These are phyloP conservation scores for Crematogaster levior DNA, from an alignment of 2,888 invertebrate genomes.

Conservation along the genomic window DNA sequence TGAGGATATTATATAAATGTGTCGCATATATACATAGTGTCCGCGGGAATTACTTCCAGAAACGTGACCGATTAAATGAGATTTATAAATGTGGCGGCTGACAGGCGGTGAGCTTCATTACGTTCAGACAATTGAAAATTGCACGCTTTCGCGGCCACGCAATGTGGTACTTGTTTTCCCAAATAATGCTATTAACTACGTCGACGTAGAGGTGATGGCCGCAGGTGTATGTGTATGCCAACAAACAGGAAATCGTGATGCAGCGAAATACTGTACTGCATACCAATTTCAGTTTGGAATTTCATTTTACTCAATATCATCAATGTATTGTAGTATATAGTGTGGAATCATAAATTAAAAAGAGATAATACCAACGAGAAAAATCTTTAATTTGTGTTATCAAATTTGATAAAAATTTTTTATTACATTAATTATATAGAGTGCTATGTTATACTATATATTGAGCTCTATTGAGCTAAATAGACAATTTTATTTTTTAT, in stretches of 20 bases:
- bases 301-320: slow-evolving; percentile 21
- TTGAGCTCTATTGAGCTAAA: neutral
- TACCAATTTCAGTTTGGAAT: slow-evolving; percentile 34
- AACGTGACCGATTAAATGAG: slow-evolving; percentile 53
- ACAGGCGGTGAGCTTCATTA: slow-evolving; percentile 55
- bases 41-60: slow-evolving; percentile 21
- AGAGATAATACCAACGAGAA: neutral
- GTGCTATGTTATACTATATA: no score
- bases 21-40: neutral
- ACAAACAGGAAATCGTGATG: slow-evolving; percentile 54
- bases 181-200: slow-evolving; percentile 59
- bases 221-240: slow-evolving; percentile 35
- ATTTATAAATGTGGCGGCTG: slow-evolving; percentile 50
- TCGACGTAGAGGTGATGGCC: slow-evolving; percentile 42
- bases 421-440: slow-evolving; percentile 6
- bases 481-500: neutral
- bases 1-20: slow-evolving; percentile 3
- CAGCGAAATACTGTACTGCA: slow-evolving; percentile 6
- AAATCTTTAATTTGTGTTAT: slow-evolving; percentile 1
- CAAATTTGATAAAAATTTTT: neutral
- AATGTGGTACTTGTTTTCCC: slow-evolving; percentile 52
- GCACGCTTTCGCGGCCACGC: slow-evolving; percentile 44
- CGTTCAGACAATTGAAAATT: slow-evolving; percentile 61
- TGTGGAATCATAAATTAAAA: slow-evolving; percentile 27
- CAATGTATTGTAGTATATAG: neutral